Conservation (phyloP, 2,888 invertebrate species). For the Elgonia sp. region DNA sequence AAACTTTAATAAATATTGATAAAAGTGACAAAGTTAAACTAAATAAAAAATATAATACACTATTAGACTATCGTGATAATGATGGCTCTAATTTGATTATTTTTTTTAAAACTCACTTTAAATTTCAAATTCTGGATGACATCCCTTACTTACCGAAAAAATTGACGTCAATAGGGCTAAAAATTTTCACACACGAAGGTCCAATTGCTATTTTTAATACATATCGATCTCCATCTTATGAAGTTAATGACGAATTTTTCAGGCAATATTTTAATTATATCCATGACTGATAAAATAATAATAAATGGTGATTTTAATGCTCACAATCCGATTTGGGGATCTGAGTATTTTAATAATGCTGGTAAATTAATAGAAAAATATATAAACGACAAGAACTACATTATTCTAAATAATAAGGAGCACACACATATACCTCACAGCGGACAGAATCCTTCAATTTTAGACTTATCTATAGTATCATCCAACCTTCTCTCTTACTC, state of each 20-base stretch:
- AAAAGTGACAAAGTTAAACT: too few species aligned
- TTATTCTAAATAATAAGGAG: slow-evolving; percentile 9
- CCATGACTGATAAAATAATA: background rate
- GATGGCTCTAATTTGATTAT: background rate
- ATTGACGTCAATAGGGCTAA: slow-evolving; percentile 28
- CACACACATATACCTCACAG: slow-evolving; percentile 30
- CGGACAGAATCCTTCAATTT: background rate
- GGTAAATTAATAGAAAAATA: background rate
- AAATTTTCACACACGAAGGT: slow-evolving; percentile 8
- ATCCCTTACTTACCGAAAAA: slow-evolving; percentile 13
- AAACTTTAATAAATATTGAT: too few species aligned
- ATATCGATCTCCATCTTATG: slow-evolving; percentile 23
- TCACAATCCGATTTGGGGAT: slow-evolving; percentile 11
- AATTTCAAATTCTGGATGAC: slow-evolving; percentile 37
- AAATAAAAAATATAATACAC: too few species aligned
- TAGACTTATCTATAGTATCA: slow-evolving; percentile 13
- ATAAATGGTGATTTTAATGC: slow-evolving; percentile 40
- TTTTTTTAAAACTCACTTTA: slow-evolving; percentile 27
- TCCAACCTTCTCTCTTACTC: background rate
- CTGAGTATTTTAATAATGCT: background rate
- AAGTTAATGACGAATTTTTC: background rate
- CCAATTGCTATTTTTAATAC: slow-evolving; percentile 30
- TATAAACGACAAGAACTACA: background rate
- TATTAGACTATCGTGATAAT: too few species aligned
- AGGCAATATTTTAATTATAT: slow-evolving; percentile 33